Evolutionary conservation across 2,797 vertebrate genomes (phyloP), one percentile per base, ranked within the genome.

Genomic region (Thripadectes ignobilis): DNA sequence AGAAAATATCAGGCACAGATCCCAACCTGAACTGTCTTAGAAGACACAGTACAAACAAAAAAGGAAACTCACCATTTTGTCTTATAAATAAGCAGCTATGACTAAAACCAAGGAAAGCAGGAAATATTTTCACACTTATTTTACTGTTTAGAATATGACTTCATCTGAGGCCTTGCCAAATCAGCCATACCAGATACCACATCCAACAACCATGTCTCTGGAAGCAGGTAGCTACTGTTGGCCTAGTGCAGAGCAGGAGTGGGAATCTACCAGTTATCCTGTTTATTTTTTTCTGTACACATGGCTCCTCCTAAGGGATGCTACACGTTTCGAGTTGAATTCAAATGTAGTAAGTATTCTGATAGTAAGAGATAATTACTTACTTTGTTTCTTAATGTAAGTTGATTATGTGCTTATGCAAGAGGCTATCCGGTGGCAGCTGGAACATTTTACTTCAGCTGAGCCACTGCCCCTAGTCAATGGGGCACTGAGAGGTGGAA

Each of bases 371-470:
- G 45, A 77, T 77, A 85, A 90, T 68, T 55, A 72, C 55, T 87
- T 79, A 48, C 49, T 90, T 86, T 58, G 61, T 94, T 93, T 77
- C 92, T 91, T 85, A 87, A 82, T 12, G 5, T 93, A 96, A 95
- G 91, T 89, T 91, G 87, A 92, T 96, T 91, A 95, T 39, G 72
- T 65, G 61, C 75, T 96, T 95, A 94, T 61, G 68, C 59, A 93
- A 95, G 68, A 93, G 72, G 75, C 68, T 88, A 68, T 85, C 78
- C 0, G 1, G 77, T 45, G 34, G 81, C 84, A 91, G 63, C 67
- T 38, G 32, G 67, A 79, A 59, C 0, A 0, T 73, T 92, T 78
- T 26, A 18, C 45, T 75, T 32, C 1, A 3, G 66, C 51, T 79
- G 48, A 92, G 75, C 71, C 61, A 49, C 14, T 2, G 23, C 11